Evolutionary conservation across 1,140 invertebrate genomes (phyloP).

Genomic region (Ceratina australensis): DNA sequence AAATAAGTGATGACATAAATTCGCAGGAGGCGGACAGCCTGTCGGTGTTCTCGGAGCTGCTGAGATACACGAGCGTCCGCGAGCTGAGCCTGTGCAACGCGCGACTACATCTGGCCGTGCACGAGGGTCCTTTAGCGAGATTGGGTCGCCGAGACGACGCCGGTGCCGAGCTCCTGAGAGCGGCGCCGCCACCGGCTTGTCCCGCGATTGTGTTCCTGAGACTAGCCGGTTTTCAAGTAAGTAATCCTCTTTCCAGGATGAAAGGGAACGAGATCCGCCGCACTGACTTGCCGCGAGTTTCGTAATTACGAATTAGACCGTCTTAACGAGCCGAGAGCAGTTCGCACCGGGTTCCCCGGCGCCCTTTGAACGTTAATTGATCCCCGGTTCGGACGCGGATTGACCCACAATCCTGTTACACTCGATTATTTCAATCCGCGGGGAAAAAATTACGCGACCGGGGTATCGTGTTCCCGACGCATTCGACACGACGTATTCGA

Average conservation of each 20-base stretch:
- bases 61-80: constrained; percentile 76
- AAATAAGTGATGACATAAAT: neutral
- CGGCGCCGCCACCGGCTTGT: constrained; percentile 69
- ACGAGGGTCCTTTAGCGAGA: constrained; percentile 74
- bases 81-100: constrained; percentile 78
- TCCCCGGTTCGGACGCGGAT: neutral
- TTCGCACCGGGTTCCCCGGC: neutral
- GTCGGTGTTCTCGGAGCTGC: constrained; percentile 75
- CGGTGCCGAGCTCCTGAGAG: constrained; percentile 73
- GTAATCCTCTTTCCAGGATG: constrained; percentile 49
- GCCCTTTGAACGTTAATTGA: neutral
- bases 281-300: neutral
- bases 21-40: constrained; percentile 76
- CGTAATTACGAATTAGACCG: neutral
- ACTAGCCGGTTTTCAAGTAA: constrained; percentile 79
- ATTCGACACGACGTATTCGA: constrained; percentile 8
- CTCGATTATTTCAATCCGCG: neutral
- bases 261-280: neutral
- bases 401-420: neutral
- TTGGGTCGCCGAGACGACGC: constrained; percentile 75
- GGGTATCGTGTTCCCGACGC: constrained; percentile 16
- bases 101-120: constrained; percentile 76
- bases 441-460: neutral
- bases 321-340: neutral
- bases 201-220: constrained; percentile 78